phyloP scores from a whole-genome alignment of 2,888 invertebrate genomes.

The Tenthredo scrophulariae region DNA sequence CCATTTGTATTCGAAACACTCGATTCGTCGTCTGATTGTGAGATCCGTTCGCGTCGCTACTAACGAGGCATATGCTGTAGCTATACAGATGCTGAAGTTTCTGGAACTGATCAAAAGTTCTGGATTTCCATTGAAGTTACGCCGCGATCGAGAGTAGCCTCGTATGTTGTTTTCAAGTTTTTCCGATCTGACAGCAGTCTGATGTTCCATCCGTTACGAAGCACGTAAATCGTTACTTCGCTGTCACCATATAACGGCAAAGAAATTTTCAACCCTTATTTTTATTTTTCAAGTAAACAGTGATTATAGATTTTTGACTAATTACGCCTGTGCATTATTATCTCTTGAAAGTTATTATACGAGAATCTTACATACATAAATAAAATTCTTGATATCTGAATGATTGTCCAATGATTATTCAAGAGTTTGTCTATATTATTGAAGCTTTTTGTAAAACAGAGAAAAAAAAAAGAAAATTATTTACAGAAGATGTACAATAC shows the following conservation, averaged over 20 bases:
- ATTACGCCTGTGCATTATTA: not conserved
- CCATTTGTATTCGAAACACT: constrained; percentile 48
- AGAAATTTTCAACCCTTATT: not conserved
- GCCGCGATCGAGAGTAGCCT: constrained; percentile 13
- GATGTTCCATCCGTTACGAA: constrained; percentile 12
- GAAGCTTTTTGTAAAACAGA: not conserved
- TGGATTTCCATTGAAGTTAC: constrained; percentile 40
- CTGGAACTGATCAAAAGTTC: constrained; percentile 33
- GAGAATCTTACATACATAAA: not conserved
- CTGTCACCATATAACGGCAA: not conserved
- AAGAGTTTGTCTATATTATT: not conserved
- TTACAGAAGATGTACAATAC: not conserved
- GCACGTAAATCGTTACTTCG: not conserved
- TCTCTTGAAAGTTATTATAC: not conserved
- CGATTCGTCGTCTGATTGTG: constrained; percentile 47
- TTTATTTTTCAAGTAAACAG: not conserved
- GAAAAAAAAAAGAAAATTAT: not conserved
- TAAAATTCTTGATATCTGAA: not conserved
- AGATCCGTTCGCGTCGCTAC: constrained; percentile 42
- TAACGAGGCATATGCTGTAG: constrained; percentile 29
- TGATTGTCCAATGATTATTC: not conserved
- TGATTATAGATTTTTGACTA: not conserved
- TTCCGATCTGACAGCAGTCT: constrained; percentile 3
- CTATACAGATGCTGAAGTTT: constrained; percentile 18
- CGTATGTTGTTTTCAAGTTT: constrained; percentile 13